Percentiles rank a stretch among this genome's conserved stretches.
Evolutionary conservation across 2,888 invertebrate genomes (phyloP).

Genomic region (Caenorhabditis sp.): DNA sequence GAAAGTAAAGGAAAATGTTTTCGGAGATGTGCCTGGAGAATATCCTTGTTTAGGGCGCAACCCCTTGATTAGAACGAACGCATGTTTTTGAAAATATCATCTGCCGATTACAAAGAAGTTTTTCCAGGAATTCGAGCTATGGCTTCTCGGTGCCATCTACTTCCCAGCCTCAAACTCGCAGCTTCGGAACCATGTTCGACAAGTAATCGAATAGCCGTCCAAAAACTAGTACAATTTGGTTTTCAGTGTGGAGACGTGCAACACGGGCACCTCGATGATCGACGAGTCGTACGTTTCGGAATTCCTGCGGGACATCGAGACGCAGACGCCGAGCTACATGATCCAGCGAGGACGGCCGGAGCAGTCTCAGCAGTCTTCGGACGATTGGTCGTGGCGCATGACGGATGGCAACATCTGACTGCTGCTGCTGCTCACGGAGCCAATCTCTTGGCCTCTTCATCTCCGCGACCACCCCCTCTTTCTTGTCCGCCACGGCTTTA

Average conservation of each 20-base stretch:
- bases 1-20: too few relatives aligned
- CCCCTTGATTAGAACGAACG: too few relatives aligned
- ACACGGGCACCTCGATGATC: conserved; percentile 53
- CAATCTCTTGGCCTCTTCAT: conserved; percentile 12
- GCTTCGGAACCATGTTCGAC: conserved; percentile 57
- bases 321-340: conserved; percentile 51
- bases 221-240: neutral
- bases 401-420: conserved; percentile 17
- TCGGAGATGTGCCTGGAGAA: neutral
- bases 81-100: neutral
- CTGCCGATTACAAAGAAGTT: too few relatives aligned
- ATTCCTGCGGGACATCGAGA: conserved; percentile 54
- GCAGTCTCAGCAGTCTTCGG: neutral
- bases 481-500: neutral
- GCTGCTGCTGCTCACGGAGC: neutral
- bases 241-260: conserved; percentile 40
- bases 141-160: conserved; percentile 11
- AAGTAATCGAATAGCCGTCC: conserved; percentile 18
- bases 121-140: conserved; percentile 4
- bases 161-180: conserved; percentile 34
- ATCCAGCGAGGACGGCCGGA: neutral
- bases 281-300: conserved; percentile 42
- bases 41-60: too few relatives aligned
- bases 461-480: conserved; percentile 3
- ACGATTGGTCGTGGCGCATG: conserved; percentile 32